These are phyloP conservation scores for Hirtodrosophila histrioides DNA, from an alignment of 2,888 invertebrate genomes.

Conservation along the genomic window DNA sequence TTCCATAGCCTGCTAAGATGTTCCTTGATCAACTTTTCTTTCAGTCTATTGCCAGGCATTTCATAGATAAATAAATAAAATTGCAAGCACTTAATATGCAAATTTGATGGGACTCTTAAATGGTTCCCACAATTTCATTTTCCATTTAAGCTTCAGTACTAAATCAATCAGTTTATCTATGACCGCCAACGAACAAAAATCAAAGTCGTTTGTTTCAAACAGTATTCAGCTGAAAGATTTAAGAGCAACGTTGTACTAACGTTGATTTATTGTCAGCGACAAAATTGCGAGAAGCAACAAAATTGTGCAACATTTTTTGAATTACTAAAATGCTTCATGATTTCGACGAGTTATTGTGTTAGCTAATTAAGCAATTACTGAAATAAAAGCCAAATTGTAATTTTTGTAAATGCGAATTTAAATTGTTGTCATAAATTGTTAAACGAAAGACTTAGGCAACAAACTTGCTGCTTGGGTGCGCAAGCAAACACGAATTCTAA, in stretches of 20 bases:
- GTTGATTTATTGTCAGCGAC: conserved; percentile 43
- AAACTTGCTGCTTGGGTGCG: conserved; percentile 30
- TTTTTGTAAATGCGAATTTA: conserved; percentile 15
- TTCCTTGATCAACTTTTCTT: not conserved
- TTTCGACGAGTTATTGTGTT: conserved; percentile 3
- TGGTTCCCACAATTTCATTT: conserved; percentile 50
- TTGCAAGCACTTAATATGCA: conserved; percentile 23
- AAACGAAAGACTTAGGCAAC: conserved; percentile 43
- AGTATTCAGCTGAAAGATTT: conserved; percentile 30
- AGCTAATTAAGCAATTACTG: conserved; percentile 14
- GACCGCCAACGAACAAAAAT: conserved; percentile 6
- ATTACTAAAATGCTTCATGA: conserved; percentile 13
- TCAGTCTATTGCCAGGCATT: not conserved
- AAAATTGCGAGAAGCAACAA: conserved; percentile 12
- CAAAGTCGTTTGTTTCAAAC: conserved; percentile 37
- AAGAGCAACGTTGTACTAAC: conserved; percentile 27
- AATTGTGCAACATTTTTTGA: conserved; percentile 15
- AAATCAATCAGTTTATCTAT: conserved; percentile 37
- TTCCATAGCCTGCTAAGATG: conserved; percentile 1
- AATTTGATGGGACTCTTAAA: conserved; percentile 34
- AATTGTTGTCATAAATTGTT: conserved; percentile 25
- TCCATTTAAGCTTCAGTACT: conserved; percentile 27
- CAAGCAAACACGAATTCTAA: not conserved
- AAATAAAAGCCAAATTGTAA: conserved; percentile 24
- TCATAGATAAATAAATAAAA: too few relatives aligned